Conservation (phyloP, 2,888 invertebrate genomes). For the Epistrophe grossulariae region DNA sequence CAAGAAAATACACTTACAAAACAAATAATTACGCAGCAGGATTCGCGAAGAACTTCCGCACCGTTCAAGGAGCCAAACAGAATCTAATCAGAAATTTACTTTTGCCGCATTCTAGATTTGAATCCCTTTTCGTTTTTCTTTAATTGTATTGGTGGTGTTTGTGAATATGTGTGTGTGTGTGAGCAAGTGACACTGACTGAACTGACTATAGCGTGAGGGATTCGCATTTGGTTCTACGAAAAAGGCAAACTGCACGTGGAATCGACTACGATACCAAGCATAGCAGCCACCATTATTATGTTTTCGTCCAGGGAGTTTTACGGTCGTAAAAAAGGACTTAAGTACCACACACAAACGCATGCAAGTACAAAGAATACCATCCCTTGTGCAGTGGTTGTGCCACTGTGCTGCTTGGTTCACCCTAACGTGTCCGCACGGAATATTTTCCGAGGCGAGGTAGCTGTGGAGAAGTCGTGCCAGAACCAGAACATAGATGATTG, state of each 20-base stretch:
- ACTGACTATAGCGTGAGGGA: conserved; percentile 76
- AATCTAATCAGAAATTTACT: conserved; percentile 82
- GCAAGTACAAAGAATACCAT: conserved; percentile 62
- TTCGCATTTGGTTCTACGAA: conserved; percentile 72
- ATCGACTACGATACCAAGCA: conserved; percentile 39
- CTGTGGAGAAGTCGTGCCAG: conserved; percentile 39
- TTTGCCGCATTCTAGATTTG: conserved; percentile 78
- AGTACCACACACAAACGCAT: conserved; percentile 59
- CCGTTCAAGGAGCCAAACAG: conserved; percentile 78
- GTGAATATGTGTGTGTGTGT: background rate
- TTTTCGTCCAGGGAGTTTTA: conserved; percentile 68
- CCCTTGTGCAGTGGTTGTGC: conserved; percentile 46
- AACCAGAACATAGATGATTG: conserved; percentile 53
- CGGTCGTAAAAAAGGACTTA: conserved; percentile 73
- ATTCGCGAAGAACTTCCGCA: conserved; percentile 76
- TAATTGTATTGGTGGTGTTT: conserved; percentile 59
- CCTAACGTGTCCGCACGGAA: conserved; percentile 81
- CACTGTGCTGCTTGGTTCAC: conserved; percentile 77
- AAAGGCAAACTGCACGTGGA: conserved; percentile 71
- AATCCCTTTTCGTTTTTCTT: conserved; percentile 78
- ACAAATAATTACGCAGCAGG: conserved; percentile 80
- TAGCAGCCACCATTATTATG: conserved; percentile 71
- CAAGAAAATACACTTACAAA: conserved; percentile 78
- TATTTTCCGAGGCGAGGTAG: conserved; percentile 82
- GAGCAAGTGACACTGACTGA: conserved; percentile 35